These are phyloP conservation scores for Dasypus novemcinctus DNA, from an alignment of 2,113 vertebrate species.

Conservation along the genomic window DNA sequence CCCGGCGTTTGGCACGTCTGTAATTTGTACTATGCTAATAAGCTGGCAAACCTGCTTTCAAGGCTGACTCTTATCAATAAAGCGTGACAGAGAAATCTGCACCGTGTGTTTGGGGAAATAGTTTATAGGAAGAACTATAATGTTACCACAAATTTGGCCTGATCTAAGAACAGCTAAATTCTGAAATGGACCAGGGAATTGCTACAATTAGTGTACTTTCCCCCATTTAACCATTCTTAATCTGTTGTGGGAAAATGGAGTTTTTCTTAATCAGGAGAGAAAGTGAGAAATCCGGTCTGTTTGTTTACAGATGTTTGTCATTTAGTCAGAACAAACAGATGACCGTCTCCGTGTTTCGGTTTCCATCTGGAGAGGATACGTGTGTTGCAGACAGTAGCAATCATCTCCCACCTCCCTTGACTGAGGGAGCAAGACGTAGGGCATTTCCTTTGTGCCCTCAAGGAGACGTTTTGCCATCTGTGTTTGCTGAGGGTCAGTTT, in stretches of 20 bases:
- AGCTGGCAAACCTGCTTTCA: constrained; percentile 6
- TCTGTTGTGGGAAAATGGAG: constrained; percentile 10
- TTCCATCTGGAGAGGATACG: neutral
- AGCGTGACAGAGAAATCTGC: constrained; percentile 52
- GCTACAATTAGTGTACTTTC: constrained; percentile 7
- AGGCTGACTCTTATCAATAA: constrained; percentile 50
- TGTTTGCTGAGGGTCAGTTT: neutral
- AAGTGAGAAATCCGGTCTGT: constrained; percentile 35
- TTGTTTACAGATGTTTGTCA: constrained; percentile 58
- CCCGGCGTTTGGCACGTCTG: neutral
- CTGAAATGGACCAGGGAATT: constrained; percentile 27
- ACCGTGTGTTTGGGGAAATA: constrained; percentile 44
- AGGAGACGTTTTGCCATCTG: neutral
- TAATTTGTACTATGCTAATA: neutral
- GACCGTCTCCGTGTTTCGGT: neutral
- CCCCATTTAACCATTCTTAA: neutral
- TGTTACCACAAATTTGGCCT: constrained; percentile 44
- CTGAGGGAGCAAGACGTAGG: neutral
- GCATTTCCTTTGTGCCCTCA: neutral
- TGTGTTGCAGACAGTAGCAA: neutral
- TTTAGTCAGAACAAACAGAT: constrained; percentile 52
- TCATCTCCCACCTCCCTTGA: neutral
- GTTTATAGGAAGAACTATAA: constrained; percentile 45
- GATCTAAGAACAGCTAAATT: constrained; percentile 38
- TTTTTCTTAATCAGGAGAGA: constrained; percentile 52